Conservation (phyloP, 92 coral and sea anemone genomes). For the Muricea muricata region DNA sequence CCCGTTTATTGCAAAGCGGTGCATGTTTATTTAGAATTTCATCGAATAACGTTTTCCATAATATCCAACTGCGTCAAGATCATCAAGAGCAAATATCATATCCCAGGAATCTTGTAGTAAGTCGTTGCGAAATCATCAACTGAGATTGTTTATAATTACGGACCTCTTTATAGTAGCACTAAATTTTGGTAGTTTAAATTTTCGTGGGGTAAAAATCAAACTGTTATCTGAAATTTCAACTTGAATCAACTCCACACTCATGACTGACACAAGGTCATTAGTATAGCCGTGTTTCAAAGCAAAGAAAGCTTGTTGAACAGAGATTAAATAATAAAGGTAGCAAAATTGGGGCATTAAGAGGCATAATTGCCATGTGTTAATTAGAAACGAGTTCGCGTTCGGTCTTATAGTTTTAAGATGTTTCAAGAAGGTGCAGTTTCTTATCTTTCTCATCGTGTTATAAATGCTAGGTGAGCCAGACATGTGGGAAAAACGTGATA, state of each 20-base stretch:
- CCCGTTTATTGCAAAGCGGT: not conserved
- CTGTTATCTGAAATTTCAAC: not conserved
- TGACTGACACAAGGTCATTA: no score
- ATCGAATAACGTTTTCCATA: not conserved
- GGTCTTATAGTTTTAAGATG: no score
- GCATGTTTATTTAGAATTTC: constrained; percentile 1
- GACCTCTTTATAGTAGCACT: not conserved
- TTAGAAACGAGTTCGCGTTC: no score
- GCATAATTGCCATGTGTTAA: no score
- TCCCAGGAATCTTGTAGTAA: not conserved
- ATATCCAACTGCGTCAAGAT: not conserved
- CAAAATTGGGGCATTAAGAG: no score
- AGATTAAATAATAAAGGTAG: no score
- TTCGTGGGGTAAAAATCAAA: not conserved
- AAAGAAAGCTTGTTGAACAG: no score
- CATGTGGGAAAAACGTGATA: no score
- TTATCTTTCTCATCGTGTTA: no score
- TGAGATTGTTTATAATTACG: not conserved
- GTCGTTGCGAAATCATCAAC: constrained; percentile 1
- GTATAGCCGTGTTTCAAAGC: no score
- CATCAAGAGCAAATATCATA: not conserved
- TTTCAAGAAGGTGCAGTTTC: no score
- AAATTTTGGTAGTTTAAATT: not conserved
- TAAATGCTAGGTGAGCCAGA: no score
- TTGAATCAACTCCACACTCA: not conserved